Percentiles rank a stretch among this genome's conserved stretches.
Evolutionary conservation across 2,113 vertebrate genomes (phyloP).

Genomic region (Coryphaenoides rupestris): DNA sequence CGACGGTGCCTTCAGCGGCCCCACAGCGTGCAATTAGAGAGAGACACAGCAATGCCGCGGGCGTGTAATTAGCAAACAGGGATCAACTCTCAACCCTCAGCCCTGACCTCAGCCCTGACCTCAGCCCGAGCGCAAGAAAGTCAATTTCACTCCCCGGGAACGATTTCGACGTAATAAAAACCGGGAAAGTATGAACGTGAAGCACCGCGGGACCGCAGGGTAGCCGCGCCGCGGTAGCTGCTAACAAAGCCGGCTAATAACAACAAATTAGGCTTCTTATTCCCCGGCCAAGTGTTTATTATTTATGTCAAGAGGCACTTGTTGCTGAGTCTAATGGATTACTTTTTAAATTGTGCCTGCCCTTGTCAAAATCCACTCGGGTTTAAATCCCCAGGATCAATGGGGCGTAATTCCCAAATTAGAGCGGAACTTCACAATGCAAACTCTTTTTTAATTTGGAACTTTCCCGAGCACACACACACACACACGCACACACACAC

Average conservation of each 20-base stretch:
- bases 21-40: conserved; percentile 62
- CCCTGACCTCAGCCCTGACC: conserved; percentile 51
- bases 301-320: conserved; percentile 45
- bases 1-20: conserved; percentile 26
- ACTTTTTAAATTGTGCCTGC: conserved; percentile 48
- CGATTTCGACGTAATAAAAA: not conserved
- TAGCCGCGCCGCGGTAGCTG: not conserved
- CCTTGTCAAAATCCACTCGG: conserved; percentile 57
- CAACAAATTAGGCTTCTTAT: conserved; percentile 13
- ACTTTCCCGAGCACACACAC: no score
- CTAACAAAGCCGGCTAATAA: not conserved
- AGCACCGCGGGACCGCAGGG: no score
- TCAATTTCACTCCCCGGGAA: conserved; percentile 30
- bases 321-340: conserved; percentile 41
- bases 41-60: conserved; percentile 67
- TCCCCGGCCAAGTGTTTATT: conserved; percentile 37
- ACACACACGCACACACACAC: no score
- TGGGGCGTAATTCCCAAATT: conserved; percentile 51
- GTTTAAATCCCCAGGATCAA: conserved; percentile 54
- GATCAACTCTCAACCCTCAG: conserved; percentile 54
- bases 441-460: no score
- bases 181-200: no score
- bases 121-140: conserved; percentile 49
- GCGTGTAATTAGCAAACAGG: conserved; percentile 60
- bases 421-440: no score